Conservation (phyloP, 2,797 vertebrate genomes). For the Bovichtus variegatus region DNA sequence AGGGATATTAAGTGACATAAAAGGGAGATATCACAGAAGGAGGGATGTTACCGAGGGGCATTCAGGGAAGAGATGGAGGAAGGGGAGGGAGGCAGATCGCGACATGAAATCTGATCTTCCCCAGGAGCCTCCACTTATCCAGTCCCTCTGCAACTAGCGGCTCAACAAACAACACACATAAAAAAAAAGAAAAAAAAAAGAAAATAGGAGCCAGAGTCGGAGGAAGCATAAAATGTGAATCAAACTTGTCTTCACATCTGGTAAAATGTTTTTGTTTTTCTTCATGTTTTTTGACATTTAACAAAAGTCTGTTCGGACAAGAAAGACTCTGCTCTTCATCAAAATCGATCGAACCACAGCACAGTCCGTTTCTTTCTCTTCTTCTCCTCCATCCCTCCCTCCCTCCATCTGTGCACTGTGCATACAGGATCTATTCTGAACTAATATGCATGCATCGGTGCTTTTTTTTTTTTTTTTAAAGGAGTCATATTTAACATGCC, state of each 20-base stretch:
- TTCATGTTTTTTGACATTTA: conserved; percentile 24
- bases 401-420: conserved; percentile 35
- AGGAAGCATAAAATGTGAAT: conserved; percentile 29
- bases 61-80: conserved; percentile 53
- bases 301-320: conserved; percentile 32
- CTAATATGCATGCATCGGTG: neutral
- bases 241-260: conserved; percentile 39
- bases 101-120: conserved; percentile 75
- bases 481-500: neutral
- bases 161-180: conserved; percentile 70
- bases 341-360: neutral
- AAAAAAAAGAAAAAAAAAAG: conserved; percentile 58
- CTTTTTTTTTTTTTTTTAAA: neutral
- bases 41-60: conserved; percentile 70
- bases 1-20: conserved; percentile 75
- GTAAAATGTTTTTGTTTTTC: neutral
- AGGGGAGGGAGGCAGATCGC: conserved; percentile 45
- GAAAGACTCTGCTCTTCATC: conserved; percentile 22
- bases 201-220: conserved; percentile 27
- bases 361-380: neutral
- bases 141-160: conserved; percentile 54
- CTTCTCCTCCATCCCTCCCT: conserved; percentile 9
- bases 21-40: conserved; percentile 68
- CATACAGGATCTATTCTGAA: neutral
- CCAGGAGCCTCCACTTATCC: conserved; percentile 56